Percentiles rank a stretch among this genome's conserved stretches.
These are phyloP conservation scores for Athalia cordata DNA, from an alignment of 2,888 invertebrate genomes.

Conservation along the genomic window DNA sequence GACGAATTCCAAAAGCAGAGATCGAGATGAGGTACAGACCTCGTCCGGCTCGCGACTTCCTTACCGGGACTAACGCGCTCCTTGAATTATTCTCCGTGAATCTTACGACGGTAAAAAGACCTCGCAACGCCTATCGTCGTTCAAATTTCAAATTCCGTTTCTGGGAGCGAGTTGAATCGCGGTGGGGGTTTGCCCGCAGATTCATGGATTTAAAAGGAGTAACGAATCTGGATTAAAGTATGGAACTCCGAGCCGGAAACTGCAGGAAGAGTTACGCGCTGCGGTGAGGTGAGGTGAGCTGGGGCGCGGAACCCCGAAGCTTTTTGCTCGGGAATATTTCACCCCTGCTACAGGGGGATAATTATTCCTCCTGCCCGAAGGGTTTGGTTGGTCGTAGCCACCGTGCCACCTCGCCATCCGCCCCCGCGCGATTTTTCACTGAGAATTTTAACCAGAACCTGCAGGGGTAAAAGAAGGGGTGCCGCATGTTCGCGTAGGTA, in stretches of 20 bases:
- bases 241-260: conserved; percentile 38
- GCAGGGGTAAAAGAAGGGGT: conserved; percentile 1
- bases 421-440: conserved; percentile 35
- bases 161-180: not conserved
- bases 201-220: conserved; percentile 32
- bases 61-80: no score
- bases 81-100: no score
- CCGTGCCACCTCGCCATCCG: not conserved
- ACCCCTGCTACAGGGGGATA: conserved; percentile 40
- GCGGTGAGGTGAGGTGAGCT: not conserved
- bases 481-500: not conserved
- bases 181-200: not conserved
- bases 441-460: conserved; percentile 41
- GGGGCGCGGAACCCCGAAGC: conserved; percentile 26
- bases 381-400: conserved; percentile 8
- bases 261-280: conserved; percentile 37
- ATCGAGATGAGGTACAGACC: no score
- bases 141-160: not conserved
- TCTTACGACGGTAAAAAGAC: not conserved
- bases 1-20: no score
- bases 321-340: conserved; percentile 44
- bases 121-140: not conserved
- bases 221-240: conserved; percentile 29
- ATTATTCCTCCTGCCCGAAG: conserved; percentile 42
- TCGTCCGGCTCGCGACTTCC: no score